Percentiles rank a stretch among this genome's conserved stretches.
These are phyloP conservation scores for Hippocampus guttulatus DNA, from an alignment of 2,113 vertebrate genomes.

Conservation along the genomic window DNA sequence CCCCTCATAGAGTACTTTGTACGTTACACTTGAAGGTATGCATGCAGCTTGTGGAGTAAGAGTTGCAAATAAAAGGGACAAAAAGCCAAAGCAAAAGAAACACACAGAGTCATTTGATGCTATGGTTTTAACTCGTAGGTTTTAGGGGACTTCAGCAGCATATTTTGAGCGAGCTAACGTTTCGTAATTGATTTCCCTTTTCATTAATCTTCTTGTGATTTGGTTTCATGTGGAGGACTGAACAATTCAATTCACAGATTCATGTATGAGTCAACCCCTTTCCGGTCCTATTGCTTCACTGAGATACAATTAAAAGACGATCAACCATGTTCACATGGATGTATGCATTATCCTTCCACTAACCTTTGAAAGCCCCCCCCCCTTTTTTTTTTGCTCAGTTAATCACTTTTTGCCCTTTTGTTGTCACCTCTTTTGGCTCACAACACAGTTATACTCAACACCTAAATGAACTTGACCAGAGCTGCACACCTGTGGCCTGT, in stretches of 20 bases:
- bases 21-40: too few relatives aligned
- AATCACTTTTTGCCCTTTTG: constrained; percentile 17
- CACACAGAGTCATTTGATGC: background rate
- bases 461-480: constrained; percentile 37
- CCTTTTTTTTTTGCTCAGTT: constrained; percentile 1
- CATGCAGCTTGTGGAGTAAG: too few relatives aligned
- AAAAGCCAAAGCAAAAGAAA: too few relatives aligned
- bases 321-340: background rate
- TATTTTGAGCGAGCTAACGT: background rate
- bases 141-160: background rate
- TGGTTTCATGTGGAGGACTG: background rate
- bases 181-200: background rate
- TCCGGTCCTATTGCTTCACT: background rate
- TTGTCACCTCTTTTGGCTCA: background rate
- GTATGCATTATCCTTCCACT: background rate
- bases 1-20: too few relatives aligned
- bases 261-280: background rate
- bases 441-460: constrained; percentile 6
- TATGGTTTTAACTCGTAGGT: background rate
- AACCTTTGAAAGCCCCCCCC: background rate
- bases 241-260: background rate
- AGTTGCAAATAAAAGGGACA: too few relatives aligned
- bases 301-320: background rate
- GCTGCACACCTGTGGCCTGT: constrained; percentile 50
- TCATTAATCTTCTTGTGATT: background rate